phyloP scores from a whole-genome alignment of 1,140 invertebrate genomes.

The Drosophila pachea region DNA sequence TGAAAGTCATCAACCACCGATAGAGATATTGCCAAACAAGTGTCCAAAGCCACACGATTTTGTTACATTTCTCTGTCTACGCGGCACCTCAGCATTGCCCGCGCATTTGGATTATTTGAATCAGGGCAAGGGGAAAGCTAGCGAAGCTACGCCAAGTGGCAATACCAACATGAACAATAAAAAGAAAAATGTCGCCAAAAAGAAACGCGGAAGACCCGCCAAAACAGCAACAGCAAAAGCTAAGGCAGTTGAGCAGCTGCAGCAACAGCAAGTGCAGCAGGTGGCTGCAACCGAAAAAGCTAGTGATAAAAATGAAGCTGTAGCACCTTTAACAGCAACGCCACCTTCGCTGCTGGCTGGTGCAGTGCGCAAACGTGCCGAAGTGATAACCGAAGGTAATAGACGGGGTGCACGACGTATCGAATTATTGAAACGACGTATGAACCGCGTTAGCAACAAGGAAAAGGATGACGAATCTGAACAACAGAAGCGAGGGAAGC shows the following conservation, averaged over 20 bases:
- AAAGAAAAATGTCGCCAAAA: constrained; percentile 46
- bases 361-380: constrained; percentile 81
- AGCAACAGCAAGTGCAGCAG: constrained; percentile 1
- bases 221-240: constrained; percentile 29
- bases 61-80: constrained; percentile 91
- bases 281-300: constrained; percentile 20
- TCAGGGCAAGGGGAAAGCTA: constrained; percentile 70
- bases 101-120: constrained; percentile 88
- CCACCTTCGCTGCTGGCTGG: constrained; percentile 78
- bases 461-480: constrained; percentile 48
- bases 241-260: constrained; percentile 14
- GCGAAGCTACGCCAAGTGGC: constrained; percentile 33
- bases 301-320: constrained; percentile 61
- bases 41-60: constrained; percentile 94
- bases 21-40: constrained; percentile 83
- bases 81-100: constrained; percentile 88
- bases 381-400: constrained; percentile 69
- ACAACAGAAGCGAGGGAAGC: constrained; percentile 15
- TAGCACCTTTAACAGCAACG: constrained; percentile 4
- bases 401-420: constrained; percentile 52
- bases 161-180: constrained; percentile 38
- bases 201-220: constrained; percentile 65
- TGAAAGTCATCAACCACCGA: constrained; percentile 79
- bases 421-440: constrained; percentile 59
- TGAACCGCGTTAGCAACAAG: constrained; percentile 59